A percentile compares a stretch with the other conserved stretches of the same genome.
phyloP scores from a whole-genome alignment of 2,113 vertebrate species.

The Hystrix cristata region DNA sequence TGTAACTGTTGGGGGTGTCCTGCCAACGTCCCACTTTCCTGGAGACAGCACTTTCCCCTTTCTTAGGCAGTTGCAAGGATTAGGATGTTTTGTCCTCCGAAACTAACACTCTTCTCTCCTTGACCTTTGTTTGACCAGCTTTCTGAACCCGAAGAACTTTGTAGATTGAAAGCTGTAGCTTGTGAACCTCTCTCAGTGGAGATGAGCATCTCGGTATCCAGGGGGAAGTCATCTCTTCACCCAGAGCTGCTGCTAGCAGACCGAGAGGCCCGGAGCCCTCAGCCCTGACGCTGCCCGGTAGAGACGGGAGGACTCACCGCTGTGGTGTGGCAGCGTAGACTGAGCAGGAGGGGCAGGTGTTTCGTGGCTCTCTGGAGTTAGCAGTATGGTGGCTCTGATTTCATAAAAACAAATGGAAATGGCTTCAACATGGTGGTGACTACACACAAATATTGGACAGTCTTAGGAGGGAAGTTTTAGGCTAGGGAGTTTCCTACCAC shows the following conservation, averaged over 20 bases:
- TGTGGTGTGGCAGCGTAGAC: background rate
- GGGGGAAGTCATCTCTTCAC: slow-evolving; percentile 61
- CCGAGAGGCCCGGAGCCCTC: slow-evolving; percentile 32
- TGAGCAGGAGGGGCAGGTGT: slow-evolving; percentile 4
- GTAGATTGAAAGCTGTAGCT: slow-evolving; percentile 72
- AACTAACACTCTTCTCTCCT: slow-evolving; percentile 69
- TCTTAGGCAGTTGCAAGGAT: background rate
- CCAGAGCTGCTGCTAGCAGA: slow-evolving; percentile 58
- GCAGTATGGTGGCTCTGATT: background rate
- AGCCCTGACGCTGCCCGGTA: background rate
- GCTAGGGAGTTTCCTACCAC: background rate
- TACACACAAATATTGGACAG: background rate
- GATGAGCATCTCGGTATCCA: slow-evolving; percentile 63
- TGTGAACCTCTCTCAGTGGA: slow-evolving; percentile 69
- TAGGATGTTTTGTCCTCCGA: background rate
- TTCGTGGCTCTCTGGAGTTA: background rate
- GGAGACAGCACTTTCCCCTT: too few species aligned
- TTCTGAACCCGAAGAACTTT: slow-evolving; percentile 66
- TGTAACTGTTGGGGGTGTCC: background rate
- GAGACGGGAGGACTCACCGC: slow-evolving; percentile 23
- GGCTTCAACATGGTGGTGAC: slow-evolving; percentile 1
- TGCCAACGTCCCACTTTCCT: rapidly evolving
- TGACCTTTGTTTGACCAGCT: slow-evolving; percentile 76
- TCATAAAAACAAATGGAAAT: background rate
- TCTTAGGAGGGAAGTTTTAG: background rate